A percentile compares a stretch with the other conserved stretches of the same genome.
These are phyloP conservation scores for Drosophila diplacantha DNA, from an alignment of 2,888 invertebrate species.

Conservation along the genomic window DNA sequence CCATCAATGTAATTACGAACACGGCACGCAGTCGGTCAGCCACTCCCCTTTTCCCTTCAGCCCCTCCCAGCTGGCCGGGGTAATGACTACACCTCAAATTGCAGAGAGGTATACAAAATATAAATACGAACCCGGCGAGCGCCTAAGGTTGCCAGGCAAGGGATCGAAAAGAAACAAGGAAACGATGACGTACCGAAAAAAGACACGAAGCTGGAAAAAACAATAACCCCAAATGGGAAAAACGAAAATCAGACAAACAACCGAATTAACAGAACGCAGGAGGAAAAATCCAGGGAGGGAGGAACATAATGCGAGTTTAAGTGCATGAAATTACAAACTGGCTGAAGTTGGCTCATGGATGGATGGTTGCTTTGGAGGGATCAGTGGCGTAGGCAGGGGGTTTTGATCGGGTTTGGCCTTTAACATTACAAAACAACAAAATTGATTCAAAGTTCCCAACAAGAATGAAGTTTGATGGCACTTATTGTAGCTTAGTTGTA, in stretches of 20 bases:
- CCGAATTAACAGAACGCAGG: slow-evolving; percentile 58
- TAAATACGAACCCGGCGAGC: slow-evolving; percentile 27
- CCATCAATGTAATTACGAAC: slow-evolving; percentile 64
- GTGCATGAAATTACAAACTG: slow-evolving; percentile 65
- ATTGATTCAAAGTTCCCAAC: background rate
- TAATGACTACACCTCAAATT: slow-evolving; percentile 65
- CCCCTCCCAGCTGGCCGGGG: slow-evolving; percentile 38
- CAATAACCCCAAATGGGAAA: slow-evolving; percentile 32
- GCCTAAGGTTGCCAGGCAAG: slow-evolving; percentile 52
- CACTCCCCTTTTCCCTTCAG: slow-evolving; percentile 4
- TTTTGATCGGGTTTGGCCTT: background rate
- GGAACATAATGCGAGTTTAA: slow-evolving; percentile 64
- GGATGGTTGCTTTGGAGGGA: slow-evolving; percentile 12
- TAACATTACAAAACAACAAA: background rate
- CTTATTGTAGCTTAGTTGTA: background rate
- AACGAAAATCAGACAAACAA: slow-evolving; percentile 64
- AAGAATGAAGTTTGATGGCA: fast-evolving
- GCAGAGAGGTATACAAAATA: slow-evolving; percentile 42
- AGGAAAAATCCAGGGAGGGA: slow-evolving; percentile 25
- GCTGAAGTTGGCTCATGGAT: slow-evolving; percentile 18
- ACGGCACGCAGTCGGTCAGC: slow-evolving; percentile 42
- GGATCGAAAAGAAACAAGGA: slow-evolving; percentile 42
- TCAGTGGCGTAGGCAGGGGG: slow-evolving; percentile 10
- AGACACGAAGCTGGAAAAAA: slow-evolving; percentile 31
- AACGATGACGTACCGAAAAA: slow-evolving; percentile 58